Conservation (phyloP, 2,797 vertebrate genomes). For the Melanotaenia parkinsoni region DNA sequence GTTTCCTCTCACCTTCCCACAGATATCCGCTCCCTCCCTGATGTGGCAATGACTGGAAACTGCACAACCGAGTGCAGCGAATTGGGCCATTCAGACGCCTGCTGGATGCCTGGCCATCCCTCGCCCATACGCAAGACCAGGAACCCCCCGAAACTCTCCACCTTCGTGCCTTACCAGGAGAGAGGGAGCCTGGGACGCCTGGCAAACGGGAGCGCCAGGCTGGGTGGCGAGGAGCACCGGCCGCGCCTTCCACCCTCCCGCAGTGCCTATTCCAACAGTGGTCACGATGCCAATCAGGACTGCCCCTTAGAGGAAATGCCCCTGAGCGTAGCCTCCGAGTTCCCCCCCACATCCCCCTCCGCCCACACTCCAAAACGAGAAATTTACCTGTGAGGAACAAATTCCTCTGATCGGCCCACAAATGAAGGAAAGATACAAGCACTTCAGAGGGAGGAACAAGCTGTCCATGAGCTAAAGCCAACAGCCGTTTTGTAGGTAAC, state of each 20-base stretch:
- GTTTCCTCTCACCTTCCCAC: slow-evolving; percentile 43
- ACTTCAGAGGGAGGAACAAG: slow-evolving; percentile 78
- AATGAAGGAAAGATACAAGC: slow-evolving; percentile 60
- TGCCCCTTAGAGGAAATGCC: slow-evolving; percentile 98
- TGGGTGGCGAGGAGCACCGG: slow-evolving; percentile 92
- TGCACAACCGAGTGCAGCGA: slow-evolving; percentile 98
- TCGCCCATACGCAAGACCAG: slow-evolving; percentile 96
- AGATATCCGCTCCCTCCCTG: slow-evolving; percentile 98
- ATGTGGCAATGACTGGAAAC: slow-evolving; percentile 99
- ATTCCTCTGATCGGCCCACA: slow-evolving; percentile 60
- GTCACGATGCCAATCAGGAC: slow-evolving; percentile 95
- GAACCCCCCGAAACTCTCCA: slow-evolving; percentile 99
- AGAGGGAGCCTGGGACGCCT: slow-evolving; percentile 97
- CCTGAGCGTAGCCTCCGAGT: slow-evolving; percentile 96
- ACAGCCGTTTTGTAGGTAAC: slow-evolving; percentile 72
- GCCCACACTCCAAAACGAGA: slow-evolving; percentile 96
- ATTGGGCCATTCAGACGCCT: slow-evolving; percentile 97
- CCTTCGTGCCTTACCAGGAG: slow-evolving; percentile 99
- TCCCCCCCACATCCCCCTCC: slow-evolving; percentile 91
- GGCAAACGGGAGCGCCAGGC: slow-evolving; percentile 94
- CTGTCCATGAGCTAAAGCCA: slow-evolving; percentile 77
- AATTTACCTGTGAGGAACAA: slow-evolving; percentile 95
- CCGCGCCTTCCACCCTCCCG: slow-evolving; percentile 96
- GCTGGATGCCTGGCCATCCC: slow-evolving; percentile 99
- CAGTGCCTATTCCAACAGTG: slow-evolving; percentile 99